Evolutionary conservation across 2,797 vertebrate genomes (phyloP), one percentile per base, ranked within the genome.

Genomic region (Toxotes lorentzi): DNA sequence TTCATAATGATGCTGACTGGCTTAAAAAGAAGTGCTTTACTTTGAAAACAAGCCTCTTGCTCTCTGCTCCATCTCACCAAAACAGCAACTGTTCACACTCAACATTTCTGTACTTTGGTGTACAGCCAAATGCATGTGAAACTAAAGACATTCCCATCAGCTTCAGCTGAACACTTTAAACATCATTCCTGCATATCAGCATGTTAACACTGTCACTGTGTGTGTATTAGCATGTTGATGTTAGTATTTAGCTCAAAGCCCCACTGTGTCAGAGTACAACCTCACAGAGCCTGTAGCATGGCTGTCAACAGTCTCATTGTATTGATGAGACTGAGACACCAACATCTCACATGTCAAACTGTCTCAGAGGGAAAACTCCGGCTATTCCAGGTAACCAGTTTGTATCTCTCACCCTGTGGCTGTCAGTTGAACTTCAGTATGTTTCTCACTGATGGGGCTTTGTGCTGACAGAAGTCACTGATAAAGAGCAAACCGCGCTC

Each of bases 401-500:
- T 32, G 7, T 19, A 12, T 24, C 30, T 53, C 2, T 45, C 57
- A n/a, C 12, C 40, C 30, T 50, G 40, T 38, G 34, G 50, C 23
- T 50, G 47, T 34, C 58, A 60, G 35, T 57, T 53, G 43, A 41
- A 35, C 1, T 38, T 43, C 53, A 21, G 60, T 67, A 27, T 75
- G 40, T 63, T 81, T 84, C 16, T 77, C 35, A 40, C 43, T 69
- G 63, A 72, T 54, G 30, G 21, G 38, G 51, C 69, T 58, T 53
- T 56, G 53, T 58, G 53, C 74, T 53, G 75, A 68, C 73, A 70
- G 77, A 82, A 50, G 73, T 83, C 74, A 21, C 47, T 45, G 40
- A 60, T 84, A 70, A 81, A 88, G 76, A 82, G 82, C 81, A 83
- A 66, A 74, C 63, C 80, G 35, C 54, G 12, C 82, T 80, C 72